Evolutionary conservation across 2,888 invertebrate species (phyloP).

Genomic region (Arge pagana): DNA sequence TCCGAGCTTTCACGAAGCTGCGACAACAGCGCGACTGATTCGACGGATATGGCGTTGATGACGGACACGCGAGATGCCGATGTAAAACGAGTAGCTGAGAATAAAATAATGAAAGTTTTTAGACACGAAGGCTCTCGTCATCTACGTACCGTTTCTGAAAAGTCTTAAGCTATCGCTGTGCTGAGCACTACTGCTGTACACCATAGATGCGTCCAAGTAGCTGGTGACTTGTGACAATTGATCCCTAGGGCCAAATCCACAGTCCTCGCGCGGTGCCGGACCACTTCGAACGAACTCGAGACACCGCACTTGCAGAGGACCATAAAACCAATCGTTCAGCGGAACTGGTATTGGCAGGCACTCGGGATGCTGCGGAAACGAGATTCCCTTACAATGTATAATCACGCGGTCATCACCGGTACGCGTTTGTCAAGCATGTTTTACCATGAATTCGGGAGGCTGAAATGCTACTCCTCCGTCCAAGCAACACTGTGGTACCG

Average conservation of each 20-base stretch:
- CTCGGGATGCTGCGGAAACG: conserved; percentile 78
- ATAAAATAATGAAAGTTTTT: too few species aligned
- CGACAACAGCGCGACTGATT: too few species aligned
- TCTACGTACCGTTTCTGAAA: conserved; percentile 73
- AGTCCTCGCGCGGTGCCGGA: conserved; percentile 79
- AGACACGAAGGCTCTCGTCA: too few species aligned
- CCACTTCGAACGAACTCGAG: conserved; percentile 84
- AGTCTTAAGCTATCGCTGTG: conserved; percentile 76
- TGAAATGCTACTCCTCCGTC: conserved; percentile 66
- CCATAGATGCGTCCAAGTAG: conserved; percentile 79
- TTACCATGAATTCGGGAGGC: conserved; percentile 67
- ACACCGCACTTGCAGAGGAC: conserved; percentile 73
- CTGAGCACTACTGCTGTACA: conserved; percentile 78
- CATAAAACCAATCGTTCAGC: conserved; percentile 73
- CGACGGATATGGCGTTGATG: too few species aligned
- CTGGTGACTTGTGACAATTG: conserved; percentile 85
- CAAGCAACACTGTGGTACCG: conserved; percentile 77
- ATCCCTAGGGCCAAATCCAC: conserved; percentile 80
- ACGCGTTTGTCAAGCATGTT: too few species aligned
- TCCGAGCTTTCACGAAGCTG: too few species aligned
- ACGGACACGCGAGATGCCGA: too few species aligned
- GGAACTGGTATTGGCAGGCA: conserved; percentile 82
- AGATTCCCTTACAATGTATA: too few species aligned
- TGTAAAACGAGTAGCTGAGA: too few species aligned
- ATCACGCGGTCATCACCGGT: too few species aligned